phyloP scores from a whole-genome alignment of 2,888 invertebrate species.

The Lithophane ornitopus region DNA sequence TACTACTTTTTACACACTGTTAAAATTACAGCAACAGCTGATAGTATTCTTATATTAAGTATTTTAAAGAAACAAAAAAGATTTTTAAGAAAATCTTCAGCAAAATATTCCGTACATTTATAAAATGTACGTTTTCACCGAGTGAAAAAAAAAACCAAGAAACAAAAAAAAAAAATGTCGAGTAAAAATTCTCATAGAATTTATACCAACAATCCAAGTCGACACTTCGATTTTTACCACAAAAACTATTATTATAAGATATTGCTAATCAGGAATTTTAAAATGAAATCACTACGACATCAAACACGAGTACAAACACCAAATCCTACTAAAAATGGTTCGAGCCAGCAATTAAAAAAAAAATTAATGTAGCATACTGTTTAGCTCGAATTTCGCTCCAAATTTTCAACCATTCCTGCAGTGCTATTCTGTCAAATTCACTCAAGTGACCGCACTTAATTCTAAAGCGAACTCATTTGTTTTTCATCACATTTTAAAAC shows the following conservation, averaged over 20 bases:
- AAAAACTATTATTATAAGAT: constrained; percentile 77
- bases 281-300: constrained; percentile 69
- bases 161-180: neutral
- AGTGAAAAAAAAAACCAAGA: neutral
- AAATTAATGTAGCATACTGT: neutral
- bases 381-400: neutral
- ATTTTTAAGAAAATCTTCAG: constrained; percentile 6
- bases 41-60: constrained; percentile 18
- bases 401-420: neutral
- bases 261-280: constrained; percentile 75
- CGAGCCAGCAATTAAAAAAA: constrained; percentile 68
- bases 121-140: constrained; percentile 58
- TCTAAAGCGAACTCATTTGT: neutral
- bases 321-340: constrained; percentile 68
- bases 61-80: neutral
- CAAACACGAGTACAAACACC: constrained; percentile 69
- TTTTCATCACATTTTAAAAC: neutral
- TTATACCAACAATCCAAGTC: neutral
- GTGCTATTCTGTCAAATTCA: neutral
- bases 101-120: constrained; percentile 54
- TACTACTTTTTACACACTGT: constrained; percentile 50
- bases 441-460: neutral
- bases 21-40: constrained; percentile 30
- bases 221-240: constrained; percentile 74
- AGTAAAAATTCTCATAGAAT: constrained; percentile 50